phyloP scores from a whole-genome alignment of 2,888 invertebrate species.

The Leptogaster cylindrica region DNA sequence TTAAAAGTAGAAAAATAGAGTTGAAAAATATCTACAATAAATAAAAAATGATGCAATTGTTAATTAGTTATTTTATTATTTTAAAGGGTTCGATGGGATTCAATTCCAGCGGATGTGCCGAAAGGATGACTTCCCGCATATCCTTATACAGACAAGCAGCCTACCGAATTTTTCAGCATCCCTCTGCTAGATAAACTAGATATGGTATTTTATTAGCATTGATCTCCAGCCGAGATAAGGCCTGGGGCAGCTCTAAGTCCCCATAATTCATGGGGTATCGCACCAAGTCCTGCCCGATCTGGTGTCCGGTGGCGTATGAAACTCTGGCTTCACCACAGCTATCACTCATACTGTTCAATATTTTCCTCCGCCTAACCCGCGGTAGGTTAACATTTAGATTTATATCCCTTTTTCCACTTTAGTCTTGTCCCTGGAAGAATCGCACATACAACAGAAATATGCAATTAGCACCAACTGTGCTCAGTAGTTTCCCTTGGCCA shows the following conservation, averaged over 20 bases:
- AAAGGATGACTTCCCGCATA: too few relatives aligned
- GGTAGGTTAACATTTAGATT: conserved; percentile 29
- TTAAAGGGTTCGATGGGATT: too few relatives aligned
- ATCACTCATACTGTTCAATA: conserved; percentile 11
- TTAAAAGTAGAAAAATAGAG: too few relatives aligned
- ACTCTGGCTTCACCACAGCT: conserved; percentile 31
- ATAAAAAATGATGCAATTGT: too few relatives aligned
- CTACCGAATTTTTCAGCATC: too few relatives aligned
- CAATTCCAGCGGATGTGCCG: too few relatives aligned
- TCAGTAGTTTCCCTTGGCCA: conserved; percentile 24
- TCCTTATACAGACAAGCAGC: too few relatives aligned
- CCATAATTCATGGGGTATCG: conserved; percentile 19
- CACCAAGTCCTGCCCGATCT: neutral
- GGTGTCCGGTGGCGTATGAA: neutral
- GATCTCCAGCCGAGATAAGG: too few relatives aligned
- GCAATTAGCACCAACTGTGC: conserved; percentile 38
- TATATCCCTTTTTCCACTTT: conserved; percentile 9
- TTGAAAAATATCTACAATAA: too few relatives aligned
- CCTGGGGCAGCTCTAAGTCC: neutral
- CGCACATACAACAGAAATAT: conserved; percentile 28
- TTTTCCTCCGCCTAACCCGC: neutral
- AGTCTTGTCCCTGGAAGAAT: conserved; percentile 15
- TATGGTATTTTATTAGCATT: too few relatives aligned
- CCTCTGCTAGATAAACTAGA: too few relatives aligned
- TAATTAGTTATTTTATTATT: too few relatives aligned